Percentiles rank a stretch among this genome's conserved stretches.
Conservation (phyloP, 2,113 vertebrate species). For the Erpornis zantholeuca region DNA sequence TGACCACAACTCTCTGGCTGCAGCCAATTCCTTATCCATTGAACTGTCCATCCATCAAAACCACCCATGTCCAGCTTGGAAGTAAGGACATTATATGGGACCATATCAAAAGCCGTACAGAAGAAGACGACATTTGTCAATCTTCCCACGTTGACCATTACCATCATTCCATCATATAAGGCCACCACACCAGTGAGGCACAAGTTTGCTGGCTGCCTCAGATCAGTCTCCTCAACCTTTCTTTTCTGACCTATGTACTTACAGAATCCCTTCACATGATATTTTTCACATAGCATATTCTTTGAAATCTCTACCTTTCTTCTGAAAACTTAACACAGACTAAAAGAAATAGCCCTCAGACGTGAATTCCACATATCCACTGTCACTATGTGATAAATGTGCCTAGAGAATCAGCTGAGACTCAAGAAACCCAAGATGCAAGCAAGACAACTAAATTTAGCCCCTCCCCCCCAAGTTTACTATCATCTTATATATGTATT, state of each 20-base stretch:
- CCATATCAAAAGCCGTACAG: not conserved
- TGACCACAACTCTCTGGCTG: not conserved
- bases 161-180: not conserved
- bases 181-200: not conserved
- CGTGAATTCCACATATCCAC: not conserved
- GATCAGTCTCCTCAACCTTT: too few species aligned
- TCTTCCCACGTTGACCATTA: not conserved
- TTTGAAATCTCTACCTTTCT: not conserved
- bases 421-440: not conserved
- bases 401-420: not conserved
- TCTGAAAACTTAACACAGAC: not conserved
- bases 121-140: not conserved
- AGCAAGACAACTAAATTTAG: not conserved
- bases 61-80: not conserved
- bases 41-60: not conserved
- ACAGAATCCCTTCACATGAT: not conserved
- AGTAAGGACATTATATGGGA: too few species aligned
- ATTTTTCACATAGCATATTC: not conserved
- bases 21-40: not conserved
- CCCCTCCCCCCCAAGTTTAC: accelerated
- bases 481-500: not conserved
- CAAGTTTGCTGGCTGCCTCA: accelerated
- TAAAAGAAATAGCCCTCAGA: not conserved
- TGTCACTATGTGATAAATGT: not conserved
- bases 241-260: not conserved